phyloP scores from a whole-genome alignment of 2,797 vertebrate species.

The Sebastes steindachneri region DNA sequence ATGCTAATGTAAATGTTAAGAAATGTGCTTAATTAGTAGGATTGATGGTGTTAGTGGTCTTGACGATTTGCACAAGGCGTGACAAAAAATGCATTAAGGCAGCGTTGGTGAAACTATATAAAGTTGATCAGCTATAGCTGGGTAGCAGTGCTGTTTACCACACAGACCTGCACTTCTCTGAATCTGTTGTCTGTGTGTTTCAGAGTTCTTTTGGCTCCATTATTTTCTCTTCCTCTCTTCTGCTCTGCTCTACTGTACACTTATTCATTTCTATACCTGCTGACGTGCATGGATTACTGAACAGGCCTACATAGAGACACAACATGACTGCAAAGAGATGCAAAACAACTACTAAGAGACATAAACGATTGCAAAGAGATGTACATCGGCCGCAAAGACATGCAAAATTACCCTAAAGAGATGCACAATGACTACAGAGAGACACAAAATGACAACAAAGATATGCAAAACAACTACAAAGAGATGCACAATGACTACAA shows the following conservation, averaged over 20 bases:
- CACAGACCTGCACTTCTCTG: background rate
- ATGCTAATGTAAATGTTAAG: conserved; percentile 1
- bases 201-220: conserved; percentile 10
- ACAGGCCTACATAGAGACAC: background rate
- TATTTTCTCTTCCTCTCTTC: conserved; percentile 2
- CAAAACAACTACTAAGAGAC: background rate
- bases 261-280: conserved; percentile 15
- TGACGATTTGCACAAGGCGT: background rate
- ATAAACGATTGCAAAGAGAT: background rate
- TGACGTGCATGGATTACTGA: background rate
- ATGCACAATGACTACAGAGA: background rate
- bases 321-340: background rate
- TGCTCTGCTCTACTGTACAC: background rate
- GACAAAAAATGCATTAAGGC: background rate
- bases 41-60: background rate
- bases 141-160: background rate
- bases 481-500: background rate
- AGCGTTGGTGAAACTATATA: background rate
- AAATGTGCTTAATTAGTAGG: background rate
- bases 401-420: background rate
- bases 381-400: background rate
- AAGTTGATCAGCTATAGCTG: background rate
- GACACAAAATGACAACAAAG: background rate
- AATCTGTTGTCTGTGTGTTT: conserved; percentile 10
- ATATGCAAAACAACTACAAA: background rate